Evolutionary conservation across 2,888 invertebrate genomes (phyloP).

Genomic region (Heliconius sara): DNA sequence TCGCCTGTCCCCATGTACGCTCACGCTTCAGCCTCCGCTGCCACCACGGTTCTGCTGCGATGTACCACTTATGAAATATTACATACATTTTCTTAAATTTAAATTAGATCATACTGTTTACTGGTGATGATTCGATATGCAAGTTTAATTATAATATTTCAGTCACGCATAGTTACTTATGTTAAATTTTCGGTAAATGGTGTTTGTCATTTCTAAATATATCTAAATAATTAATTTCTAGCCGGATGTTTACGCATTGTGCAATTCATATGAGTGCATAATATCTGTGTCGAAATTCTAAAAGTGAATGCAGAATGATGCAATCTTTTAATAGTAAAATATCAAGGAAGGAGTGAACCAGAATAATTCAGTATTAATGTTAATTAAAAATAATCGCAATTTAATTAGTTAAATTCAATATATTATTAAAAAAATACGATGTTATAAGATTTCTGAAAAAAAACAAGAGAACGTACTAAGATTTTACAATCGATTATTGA

Average conservation of each 20-base stretch:
- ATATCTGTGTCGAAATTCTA: constrained; percentile 72
- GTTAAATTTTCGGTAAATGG: neutral
- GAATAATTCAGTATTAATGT: neutral
- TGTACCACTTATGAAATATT: neutral
- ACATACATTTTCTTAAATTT: neutral
- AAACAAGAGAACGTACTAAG: neutral
- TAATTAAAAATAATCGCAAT: neutral
- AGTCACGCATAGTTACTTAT: neutral
- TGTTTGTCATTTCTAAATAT: constrained; percentile 52
- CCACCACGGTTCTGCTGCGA: constrained; percentile 44
- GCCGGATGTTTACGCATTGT: constrained; percentile 77
- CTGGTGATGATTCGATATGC: neutral
- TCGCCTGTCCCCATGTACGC: constrained; percentile 41
- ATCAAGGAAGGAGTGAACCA: constrained; percentile 59
- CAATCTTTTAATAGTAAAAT: constrained; percentile 72
- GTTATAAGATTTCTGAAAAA: neutral
- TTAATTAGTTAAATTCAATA: neutral
- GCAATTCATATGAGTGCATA: constrained; percentile 60
- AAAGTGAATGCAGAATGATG: constrained; percentile 78
- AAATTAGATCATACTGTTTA: neutral
- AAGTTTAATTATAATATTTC: neutral
- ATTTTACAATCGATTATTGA: neutral
- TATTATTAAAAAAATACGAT: neutral
- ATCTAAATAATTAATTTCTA: constrained; percentile 56
- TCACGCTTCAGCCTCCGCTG: constrained; percentile 61